Evolutionary conservation across 1,140 invertebrate genomes (phyloP), one percentile per base, ranked within the genome.

Genomic region (Melipona quadrifasciata): DNA sequence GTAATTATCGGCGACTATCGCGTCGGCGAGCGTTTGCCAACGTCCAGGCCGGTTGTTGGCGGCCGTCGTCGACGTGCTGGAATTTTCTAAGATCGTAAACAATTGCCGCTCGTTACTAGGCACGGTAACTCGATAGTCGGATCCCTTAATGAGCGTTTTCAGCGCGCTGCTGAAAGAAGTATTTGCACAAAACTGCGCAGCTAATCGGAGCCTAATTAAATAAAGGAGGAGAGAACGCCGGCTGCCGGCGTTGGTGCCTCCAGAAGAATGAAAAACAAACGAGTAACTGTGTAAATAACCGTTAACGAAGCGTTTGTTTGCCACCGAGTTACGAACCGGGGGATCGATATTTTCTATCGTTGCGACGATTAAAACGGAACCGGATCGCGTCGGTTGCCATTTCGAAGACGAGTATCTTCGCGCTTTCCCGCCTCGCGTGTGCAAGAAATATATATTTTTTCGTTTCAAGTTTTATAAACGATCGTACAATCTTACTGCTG

Each of bases 131-230:
- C 85, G 81, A 90, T 90, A 81, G 87, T 58, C 70, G 64, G 85
- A n/a, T 34, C 68, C 64, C 87, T 90, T 90, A 90, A 90, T 89
- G 87, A 90, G 87, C 88, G 85, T 89, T 90, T 87, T 84, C 85
- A 89, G 78, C 81, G 77, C 73, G 84, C 58, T 64, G 78, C 78
- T 82, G 39, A 84, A 87, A 89, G 88, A 90, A 80, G 88, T 90
- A 89, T 89, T 87, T 87, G 87, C 78, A 87, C 85, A 89, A 90
- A 90, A 86, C 85, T 85, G 76, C 58, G 58, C 87, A 80, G 87
- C 89, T 90, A 90, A 90, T 90, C 87, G 88, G 88, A 86, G 84
- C 81, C 85, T 84, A 90, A 90, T 89, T 90, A 90, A 90, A 84
- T 89, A 86, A 89, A 65, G 85, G 84, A 82, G 57, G 84, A 70